These are phyloP conservation scores for Tetramorium bicarinatum DNA, from an alignment of 2,888 invertebrate species.

Conservation along the genomic window DNA sequence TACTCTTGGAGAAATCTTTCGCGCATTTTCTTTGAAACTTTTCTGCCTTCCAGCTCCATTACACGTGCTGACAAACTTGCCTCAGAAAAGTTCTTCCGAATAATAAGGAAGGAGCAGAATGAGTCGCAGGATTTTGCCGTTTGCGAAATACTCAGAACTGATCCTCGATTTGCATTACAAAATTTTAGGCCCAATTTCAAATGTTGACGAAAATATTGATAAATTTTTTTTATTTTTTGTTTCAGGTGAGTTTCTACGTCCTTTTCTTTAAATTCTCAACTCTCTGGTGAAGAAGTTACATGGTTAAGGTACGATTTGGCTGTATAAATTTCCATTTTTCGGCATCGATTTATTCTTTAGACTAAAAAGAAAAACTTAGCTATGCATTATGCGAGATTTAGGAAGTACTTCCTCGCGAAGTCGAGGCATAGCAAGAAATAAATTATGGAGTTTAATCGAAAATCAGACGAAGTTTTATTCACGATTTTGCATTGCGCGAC, in stretches of 20 bases:
- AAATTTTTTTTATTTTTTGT: constrained; percentile 38
- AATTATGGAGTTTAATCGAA: constrained; percentile 29
- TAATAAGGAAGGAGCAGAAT: constrained; percentile 51
- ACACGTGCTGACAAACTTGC: constrained; percentile 43
- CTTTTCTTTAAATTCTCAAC: neutral
- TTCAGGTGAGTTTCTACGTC: constrained; percentile 45
- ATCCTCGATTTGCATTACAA: constrained; percentile 9
- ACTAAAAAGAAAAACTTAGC: neutral
- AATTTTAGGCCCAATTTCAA: constrained; percentile 7
- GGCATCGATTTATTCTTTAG: constrained; percentile 15
- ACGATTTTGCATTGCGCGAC: constrained; percentile 27
- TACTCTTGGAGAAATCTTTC: constrained; percentile 47
- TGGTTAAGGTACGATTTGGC: constrained; percentile 4
- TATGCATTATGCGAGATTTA: constrained; percentile 17
- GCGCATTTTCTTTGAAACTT: constrained; percentile 44
- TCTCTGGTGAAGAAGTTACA: neutral
- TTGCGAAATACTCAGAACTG: constrained; percentile 27
- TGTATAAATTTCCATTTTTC: neutral
- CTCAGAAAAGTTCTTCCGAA: constrained; percentile 5
- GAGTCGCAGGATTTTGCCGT: constrained; percentile 36
- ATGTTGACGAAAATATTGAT: constrained; percentile 21
- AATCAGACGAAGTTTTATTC: constrained; percentile 30
- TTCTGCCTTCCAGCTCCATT: constrained; percentile 27
- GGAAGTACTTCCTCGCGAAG: neutral
- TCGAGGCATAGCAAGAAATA: neutral